Evolutionary conservation across 2,797 vertebrate genomes (phyloP).

Genomic region (Hoplostethus atlanticus): DNA sequence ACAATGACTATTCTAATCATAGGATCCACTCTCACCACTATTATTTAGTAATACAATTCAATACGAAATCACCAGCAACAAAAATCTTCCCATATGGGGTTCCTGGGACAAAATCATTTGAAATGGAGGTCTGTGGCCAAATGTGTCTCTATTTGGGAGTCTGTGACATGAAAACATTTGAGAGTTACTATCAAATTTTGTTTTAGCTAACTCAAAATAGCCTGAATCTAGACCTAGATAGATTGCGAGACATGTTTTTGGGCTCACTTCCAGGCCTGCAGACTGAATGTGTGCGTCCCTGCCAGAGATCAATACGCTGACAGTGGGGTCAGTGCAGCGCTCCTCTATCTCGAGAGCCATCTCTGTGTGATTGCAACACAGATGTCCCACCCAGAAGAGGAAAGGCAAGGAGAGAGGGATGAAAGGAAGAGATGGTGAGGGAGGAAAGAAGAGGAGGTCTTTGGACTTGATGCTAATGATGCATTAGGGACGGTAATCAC

Average conservation of each 20-base stretch:
- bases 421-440: slow-evolving; percentile 45
- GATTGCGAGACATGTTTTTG: slow-evolving; percentile 14
- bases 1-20: too few relatives aligned
- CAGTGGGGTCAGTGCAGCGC: slow-evolving; percentile 21
- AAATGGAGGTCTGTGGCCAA: too few relatives aligned
- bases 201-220: slow-evolving; percentile 6
- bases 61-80: not conserved
- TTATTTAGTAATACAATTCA: too few relatives aligned
- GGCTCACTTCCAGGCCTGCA: slow-evolving; percentile 22
- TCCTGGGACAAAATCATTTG: not conserved
- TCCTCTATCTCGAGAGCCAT: slow-evolving; percentile 18
- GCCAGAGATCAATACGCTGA: slow-evolving; percentile 34
- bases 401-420: slow-evolving; percentile 46
- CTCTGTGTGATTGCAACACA: slow-evolving; percentile 53
- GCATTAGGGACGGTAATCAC: slow-evolving; percentile 80
- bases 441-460: slow-evolving; percentile 52
- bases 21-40: too few relatives aligned
- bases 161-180: not conserved
- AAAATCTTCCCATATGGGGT: not conserved
- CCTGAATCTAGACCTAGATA: slow-evolving; percentile 4
- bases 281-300: slow-evolving; percentile 21
- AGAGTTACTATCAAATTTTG: not conserved
- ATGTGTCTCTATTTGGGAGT: not conserved
- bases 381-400: slow-evolving; percentile 66
- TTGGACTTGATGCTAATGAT: slow-evolving; percentile 76